phyloP scores from a whole-genome alignment of 2,113 vertebrate genomes.

The Axis porcinus region DNA sequence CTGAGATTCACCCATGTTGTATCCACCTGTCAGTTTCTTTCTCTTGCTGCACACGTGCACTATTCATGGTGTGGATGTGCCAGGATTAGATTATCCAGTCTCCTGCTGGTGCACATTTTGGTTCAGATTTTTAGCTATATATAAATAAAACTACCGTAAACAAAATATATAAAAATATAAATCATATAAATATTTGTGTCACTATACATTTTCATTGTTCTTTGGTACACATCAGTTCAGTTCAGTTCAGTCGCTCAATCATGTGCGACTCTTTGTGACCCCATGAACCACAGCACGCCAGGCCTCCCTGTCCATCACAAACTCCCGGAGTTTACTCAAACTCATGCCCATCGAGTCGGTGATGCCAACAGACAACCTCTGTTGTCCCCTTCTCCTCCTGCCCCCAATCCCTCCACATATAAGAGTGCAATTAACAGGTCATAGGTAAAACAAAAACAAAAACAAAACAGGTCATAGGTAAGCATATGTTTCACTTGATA shows the following conservation, averaged over 20 bases:
- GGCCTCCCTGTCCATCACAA: no score
- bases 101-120: neutral
- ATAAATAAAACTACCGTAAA: neutral
- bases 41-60: no score
- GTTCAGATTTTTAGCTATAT: neutral
- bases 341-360: no score
- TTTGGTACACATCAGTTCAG: neutral
- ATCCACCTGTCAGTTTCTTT: neutral
- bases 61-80: neutral
- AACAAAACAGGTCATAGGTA: neutral
- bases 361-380: no score
- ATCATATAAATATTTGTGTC: neutral
- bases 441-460: neutral
- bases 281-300: no score
- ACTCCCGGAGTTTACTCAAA: no score
- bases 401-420: no score
- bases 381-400: no score
- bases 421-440: neutral
- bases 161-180: neutral
- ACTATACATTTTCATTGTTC: neutral
- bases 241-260: no score
- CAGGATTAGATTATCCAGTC: no score
- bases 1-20: neutral
- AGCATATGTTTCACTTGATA: neutral
- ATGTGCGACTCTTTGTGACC: no score